A percentile compares a stretch with the other conserved stretches of the same genome.
Evolutionary conservation across 64 coral and sea anemone species (phyloP).

Genomic region (Stichodactyla helianthus): DNA sequence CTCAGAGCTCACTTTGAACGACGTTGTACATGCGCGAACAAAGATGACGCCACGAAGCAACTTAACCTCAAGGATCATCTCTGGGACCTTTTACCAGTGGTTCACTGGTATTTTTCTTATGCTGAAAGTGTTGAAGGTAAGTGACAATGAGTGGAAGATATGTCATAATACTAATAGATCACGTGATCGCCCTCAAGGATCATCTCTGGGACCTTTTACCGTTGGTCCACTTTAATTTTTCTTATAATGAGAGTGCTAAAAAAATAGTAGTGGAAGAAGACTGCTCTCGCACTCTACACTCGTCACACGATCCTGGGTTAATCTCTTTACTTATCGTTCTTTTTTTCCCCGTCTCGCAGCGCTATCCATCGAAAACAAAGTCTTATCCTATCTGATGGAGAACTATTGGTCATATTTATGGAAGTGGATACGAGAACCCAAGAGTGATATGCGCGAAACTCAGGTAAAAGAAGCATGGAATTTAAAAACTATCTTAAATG

Average conservation of each 20-base stretch:
- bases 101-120: not conserved
- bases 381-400: not conserved
- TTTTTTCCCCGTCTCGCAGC: not conserved
- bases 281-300: too few species aligned
- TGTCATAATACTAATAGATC: too few species aligned
- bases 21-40: slow-evolving; percentile 2
- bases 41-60: not conserved
- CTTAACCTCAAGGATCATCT: not conserved
- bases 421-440: not conserved
- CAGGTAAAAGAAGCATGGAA: not conserved
- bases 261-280: not conserved
- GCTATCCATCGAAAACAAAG: not conserved
- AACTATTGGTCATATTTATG: not conserved
- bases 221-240: not conserved
- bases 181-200: not conserved
- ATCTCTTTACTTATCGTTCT: not conserved
- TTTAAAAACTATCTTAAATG: too few species aligned
- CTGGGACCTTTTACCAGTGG: not conserved
- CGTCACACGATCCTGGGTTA: not conserved
- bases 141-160: not conserved
- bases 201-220: not conserved
- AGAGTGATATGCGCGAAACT: not conserved
- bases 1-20: slow-evolving; percentile 42
- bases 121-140: not conserved
- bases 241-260: not conserved